phyloP scores from a whole-genome alignment of 1,140 invertebrate species.

The Drosophila truncata region DNA sequence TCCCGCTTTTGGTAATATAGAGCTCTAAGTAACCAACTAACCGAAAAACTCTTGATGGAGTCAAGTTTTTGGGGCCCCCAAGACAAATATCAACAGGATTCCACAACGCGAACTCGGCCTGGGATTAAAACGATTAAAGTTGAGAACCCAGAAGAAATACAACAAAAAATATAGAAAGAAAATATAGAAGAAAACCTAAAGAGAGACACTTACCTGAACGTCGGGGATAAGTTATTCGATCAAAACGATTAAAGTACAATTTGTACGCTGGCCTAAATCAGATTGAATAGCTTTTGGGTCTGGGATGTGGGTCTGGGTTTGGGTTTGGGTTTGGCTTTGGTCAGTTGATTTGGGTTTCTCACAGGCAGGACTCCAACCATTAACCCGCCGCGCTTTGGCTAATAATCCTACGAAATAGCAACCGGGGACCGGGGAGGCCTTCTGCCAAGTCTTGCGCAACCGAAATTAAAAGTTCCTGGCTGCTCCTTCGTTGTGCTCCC shows the following conservation, averaged over 20 bases:
- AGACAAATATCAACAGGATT: slow-evolving; percentile 41
- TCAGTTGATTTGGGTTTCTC: slow-evolving; percentile 27
- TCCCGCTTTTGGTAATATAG: slow-evolving; percentile 22
- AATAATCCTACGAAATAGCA: slow-evolving; percentile 37
- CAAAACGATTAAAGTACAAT: slow-evolving; percentile 18
- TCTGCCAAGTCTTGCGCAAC: slow-evolving; percentile 57
- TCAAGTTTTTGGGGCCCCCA: neutral
- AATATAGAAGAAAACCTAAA: neutral
- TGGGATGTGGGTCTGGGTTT: no score
- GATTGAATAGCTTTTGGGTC: neutral
- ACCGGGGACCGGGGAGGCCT: neutral
- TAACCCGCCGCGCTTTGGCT: slow-evolving; percentile 42
- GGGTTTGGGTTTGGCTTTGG: no score
- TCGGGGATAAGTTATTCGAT: slow-evolving; percentile 19
- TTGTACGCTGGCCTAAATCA: neutral
- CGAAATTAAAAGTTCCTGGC: slow-evolving; percentile 70
- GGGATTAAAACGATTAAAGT: slow-evolving; percentile 51
- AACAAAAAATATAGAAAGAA: neutral
- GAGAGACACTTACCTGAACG: neutral
- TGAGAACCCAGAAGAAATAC: slow-evolving; percentile 2
- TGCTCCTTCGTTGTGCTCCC: neutral
- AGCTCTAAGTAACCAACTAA: slow-evolving; percentile 42
- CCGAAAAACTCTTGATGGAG: slow-evolving; percentile 29
- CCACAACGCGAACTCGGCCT: neutral
- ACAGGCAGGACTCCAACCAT: slow-evolving; percentile 22